phyloP scores from a whole-genome alignment of 2,797 vertebrate genomes.

The Potorous gilbertii region DNA sequence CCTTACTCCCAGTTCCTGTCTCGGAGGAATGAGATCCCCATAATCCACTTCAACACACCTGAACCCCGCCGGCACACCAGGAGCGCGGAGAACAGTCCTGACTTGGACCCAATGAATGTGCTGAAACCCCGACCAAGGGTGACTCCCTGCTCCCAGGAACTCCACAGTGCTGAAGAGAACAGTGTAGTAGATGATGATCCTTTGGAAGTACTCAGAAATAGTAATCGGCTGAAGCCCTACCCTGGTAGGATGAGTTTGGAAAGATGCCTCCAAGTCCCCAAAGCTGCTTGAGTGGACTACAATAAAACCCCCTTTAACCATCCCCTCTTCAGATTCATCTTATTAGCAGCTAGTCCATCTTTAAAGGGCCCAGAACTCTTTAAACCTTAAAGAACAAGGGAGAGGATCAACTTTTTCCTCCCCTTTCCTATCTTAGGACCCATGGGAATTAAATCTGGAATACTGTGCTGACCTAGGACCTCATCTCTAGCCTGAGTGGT shows the following conservation, averaged over 20 bases:
- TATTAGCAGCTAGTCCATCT: neutral
- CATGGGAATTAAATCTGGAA: constrained; percentile 79
- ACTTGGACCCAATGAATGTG: constrained; percentile 79
- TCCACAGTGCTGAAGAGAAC: constrained; percentile 64
- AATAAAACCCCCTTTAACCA: accelerated
- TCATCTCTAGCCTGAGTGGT: neutral
- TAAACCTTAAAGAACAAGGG: neutral
- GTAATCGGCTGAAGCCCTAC: neutral
- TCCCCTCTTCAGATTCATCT: neutral
- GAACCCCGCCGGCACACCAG: constrained; percentile 88
- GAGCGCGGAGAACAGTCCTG: constrained; percentile 84
- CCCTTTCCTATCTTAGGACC: constrained; percentile 83
- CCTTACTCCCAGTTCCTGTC: constrained; percentile 94
- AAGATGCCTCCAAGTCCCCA: constrained; percentile 51
- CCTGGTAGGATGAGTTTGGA: neutral
- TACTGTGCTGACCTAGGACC: neutral
- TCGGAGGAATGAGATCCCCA: constrained; percentile 92
- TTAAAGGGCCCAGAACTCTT: neutral
- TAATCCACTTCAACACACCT: constrained; percentile 88
- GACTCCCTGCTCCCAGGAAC: constrained; percentile 78
- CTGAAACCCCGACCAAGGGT: constrained; percentile 74
- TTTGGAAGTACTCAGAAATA: constrained; percentile 50
- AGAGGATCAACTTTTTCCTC: accelerated
- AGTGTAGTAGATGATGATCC: constrained; percentile 62
- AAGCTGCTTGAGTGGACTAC: neutral